Percentiles rank a stretch among this genome's conserved stretches.
Conservation (phyloP, 2,888 invertebrate genomes). For the Perithous albicinctus region DNA sequence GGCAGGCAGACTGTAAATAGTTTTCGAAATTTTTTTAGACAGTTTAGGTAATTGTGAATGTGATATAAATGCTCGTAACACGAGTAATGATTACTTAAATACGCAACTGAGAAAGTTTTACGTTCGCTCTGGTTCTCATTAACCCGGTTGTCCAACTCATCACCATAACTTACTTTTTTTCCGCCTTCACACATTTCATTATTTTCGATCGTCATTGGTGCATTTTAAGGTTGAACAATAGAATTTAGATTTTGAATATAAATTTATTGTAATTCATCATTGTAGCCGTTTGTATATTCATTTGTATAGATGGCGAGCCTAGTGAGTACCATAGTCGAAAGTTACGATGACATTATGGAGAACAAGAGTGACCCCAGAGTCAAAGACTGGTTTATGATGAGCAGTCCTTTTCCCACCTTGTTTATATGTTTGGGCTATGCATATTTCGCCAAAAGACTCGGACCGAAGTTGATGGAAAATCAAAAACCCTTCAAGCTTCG, state of each 20-base stretch:
- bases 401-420: conserved; percentile 92
- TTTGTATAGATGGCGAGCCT: conserved; percentile 87
- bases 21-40: not conserved
- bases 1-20: too few relatives aligned
- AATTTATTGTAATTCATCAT: conserved; percentile 32
- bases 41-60: not conserved
- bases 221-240: not conserved
- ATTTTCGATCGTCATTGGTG: conserved; percentile 4
- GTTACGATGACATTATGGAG: conserved; percentile 92
- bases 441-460: conserved; percentile 90
- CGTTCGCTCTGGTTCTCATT: conserved; percentile 43
- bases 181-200: not conserved
- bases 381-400: conserved; percentile 93
- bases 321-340: conserved; percentile 87
- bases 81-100: conserved; percentile 9
- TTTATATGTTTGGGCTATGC: conserved; percentile 91
- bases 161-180: conserved; percentile 29
- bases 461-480: conserved; percentile 94
- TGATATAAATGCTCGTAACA: not conserved
- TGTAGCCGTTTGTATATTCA: conserved; percentile 59
- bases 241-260: conserved; percentile 4
- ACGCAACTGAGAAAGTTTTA: conserved; percentile 1
- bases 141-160: conserved; percentile 35
- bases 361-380: conserved; percentile 94
- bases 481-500: conserved; percentile 93